Conservation (phyloP, 30 jellyfish, hydroid and myxozoan genomes). For the Haliclystus octoradiatus region DNA sequence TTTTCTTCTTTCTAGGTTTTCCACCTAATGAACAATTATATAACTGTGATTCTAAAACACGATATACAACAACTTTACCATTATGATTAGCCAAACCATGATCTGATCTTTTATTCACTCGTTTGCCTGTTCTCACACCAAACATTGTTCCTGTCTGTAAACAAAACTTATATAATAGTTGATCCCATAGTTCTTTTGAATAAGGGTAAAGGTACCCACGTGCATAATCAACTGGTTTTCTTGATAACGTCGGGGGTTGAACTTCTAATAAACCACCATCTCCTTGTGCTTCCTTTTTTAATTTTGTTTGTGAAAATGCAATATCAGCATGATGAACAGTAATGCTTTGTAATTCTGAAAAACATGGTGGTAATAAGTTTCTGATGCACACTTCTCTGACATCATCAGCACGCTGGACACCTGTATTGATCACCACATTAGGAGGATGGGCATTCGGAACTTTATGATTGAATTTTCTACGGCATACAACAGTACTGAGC, state of each 20-base stretch:
- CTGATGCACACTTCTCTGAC: slow-evolving; percentile 78
- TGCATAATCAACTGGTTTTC: slow-evolving; percentile 96
- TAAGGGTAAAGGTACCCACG: slow-evolving; percentile 92
- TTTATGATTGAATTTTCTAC: slow-evolving; percentile 82
- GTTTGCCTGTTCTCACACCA: slow-evolving; percentile 92
- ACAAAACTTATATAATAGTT: slow-evolving; percentile 72
- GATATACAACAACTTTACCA: slow-evolving; percentile 81
- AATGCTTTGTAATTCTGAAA: slow-evolving; percentile 84
- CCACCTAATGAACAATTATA: slow-evolving; percentile 98
- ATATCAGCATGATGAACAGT: slow-evolving; percentile 97
- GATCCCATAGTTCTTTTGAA: slow-evolving; percentile 83
- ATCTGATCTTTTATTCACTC: slow-evolving; percentile 88
- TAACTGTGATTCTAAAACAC: slow-evolving; percentile 91
- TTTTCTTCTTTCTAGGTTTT: slow-evolving; percentile 77
- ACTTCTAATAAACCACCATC: slow-evolving; percentile 23
- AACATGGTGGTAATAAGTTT: slow-evolving; percentile 73
- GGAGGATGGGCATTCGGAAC: slow-evolving; percentile 97
- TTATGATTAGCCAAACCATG: slow-evolving; percentile 96
- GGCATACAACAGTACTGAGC: slow-evolving; percentile 86
- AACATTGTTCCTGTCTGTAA: slow-evolving; percentile 82
- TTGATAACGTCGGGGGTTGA: slow-evolving; percentile 10
- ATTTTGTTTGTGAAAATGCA: slow-evolving; percentile 78
- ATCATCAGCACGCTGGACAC: slow-evolving; percentile 61
- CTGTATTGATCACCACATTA: slow-evolving; percentile 86
- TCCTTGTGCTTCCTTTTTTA: background rate